phyloP scores from a whole-genome alignment of 30 jellyfish, hydroid and myxozoan species.

The Aurelia coerulea region DNA sequence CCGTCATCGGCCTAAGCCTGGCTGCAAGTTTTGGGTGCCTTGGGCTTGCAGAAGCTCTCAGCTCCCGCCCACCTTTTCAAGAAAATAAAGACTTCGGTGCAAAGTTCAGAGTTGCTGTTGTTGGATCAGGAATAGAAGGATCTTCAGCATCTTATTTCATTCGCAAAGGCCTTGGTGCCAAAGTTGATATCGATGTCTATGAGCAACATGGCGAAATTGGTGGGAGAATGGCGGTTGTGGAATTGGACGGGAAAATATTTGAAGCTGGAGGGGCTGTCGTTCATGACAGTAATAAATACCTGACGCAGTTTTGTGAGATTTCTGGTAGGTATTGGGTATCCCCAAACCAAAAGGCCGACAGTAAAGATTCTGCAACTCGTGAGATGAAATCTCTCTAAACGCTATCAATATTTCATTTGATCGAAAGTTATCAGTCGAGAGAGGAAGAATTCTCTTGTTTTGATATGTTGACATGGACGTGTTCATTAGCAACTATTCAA shows the following conservation, averaged over 20 bases:
- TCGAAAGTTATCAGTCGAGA: too few species aligned
- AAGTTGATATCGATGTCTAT: constrained; percentile 77
- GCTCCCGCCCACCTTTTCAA: too few species aligned
- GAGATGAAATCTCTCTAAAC: not conserved
- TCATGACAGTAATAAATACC: constrained; percentile 78
- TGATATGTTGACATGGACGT: too few species aligned
- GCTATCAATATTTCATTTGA: too few species aligned
- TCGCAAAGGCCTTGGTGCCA: constrained; percentile 55
- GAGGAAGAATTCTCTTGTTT: too few species aligned
- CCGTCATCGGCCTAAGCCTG: too few species aligned
- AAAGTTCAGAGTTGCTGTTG: constrained; percentile 69
- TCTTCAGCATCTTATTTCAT: constrained; percentile 74
- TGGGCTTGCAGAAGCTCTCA: too few species aligned
- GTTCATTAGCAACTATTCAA: too few species aligned
- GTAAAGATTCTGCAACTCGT: not conserved
- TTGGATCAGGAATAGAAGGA: constrained; percentile 96
- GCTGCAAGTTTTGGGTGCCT: too few species aligned
- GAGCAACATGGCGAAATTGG: constrained; percentile 77
- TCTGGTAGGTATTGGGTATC: constrained; percentile 30
- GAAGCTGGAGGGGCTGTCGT: constrained; percentile 90
- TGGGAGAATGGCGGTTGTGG: constrained; percentile 84
- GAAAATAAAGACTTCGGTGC: too few species aligned
- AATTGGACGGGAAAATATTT: constrained; percentile 38
- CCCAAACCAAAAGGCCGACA: not conserved
- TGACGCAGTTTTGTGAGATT: constrained; percentile 58